phyloP scores from a whole-genome alignment of 2,113 vertebrate species.

The Tangachromis dhanisi region DNA sequence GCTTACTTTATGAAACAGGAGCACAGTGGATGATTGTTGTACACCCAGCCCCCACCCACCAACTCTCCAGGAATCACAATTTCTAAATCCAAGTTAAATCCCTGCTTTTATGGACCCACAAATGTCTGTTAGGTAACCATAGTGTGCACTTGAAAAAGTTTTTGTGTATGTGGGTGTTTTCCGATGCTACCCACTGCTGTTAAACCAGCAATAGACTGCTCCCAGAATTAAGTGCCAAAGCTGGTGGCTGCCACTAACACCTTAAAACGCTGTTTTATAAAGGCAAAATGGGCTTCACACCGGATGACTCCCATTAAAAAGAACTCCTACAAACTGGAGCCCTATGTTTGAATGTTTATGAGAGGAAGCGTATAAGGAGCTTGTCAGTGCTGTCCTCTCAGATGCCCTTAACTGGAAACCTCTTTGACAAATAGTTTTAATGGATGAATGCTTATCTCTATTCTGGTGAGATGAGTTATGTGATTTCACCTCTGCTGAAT shows the following conservation, averaged over 20 bases:
- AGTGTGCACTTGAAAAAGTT: constrained; percentile 7
- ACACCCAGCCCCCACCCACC: background rate
- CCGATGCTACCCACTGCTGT: background rate
- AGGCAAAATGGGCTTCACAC: constrained; percentile 3
- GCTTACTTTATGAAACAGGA: background rate
- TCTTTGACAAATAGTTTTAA: constrained; percentile 60
- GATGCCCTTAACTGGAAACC: constrained; percentile 50
- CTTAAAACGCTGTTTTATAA: constrained; percentile 34
- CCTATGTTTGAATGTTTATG: constrained; percentile 32
- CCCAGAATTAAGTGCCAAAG: constrained; percentile 11
- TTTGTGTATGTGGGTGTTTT: constrained; percentile 3
- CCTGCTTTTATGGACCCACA: background rate
- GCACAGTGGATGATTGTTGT: background rate
- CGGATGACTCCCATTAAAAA: constrained; percentile 34
- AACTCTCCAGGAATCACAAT: background rate
- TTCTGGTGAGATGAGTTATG: constrained; percentile 55
- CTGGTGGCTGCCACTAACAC: constrained; percentile 16
- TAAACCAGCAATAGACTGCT: constrained; percentile 2
- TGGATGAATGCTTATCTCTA: constrained; percentile 65
- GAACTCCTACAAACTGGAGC: constrained; percentile 3
- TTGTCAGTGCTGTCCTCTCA: constrained; percentile 26
- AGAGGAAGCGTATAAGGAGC: background rate
- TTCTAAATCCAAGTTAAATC: background rate
- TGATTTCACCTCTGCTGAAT: constrained; percentile 67
- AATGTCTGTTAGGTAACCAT: background rate